Percentiles rank a stretch among this genome's conserved stretches.
phyloP scores from a whole-genome alignment of 2,797 vertebrate species.

The Megalops cyprinoides region DNA sequence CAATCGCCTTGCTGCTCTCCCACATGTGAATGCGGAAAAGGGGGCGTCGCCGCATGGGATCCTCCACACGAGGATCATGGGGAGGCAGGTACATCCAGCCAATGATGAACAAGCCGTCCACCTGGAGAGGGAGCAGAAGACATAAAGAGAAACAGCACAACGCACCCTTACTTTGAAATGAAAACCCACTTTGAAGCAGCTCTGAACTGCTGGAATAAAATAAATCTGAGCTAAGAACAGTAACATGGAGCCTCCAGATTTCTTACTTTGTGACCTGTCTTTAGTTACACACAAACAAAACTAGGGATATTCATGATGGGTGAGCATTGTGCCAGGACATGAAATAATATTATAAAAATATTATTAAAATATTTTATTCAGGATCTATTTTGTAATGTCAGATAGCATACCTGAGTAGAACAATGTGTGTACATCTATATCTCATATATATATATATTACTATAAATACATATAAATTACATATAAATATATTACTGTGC shows the following conservation, averaged over 20 bases:
- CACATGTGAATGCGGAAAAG: constrained; percentile 93
- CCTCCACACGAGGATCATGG: constrained; percentile 94
- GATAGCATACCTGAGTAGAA: no score
- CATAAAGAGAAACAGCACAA: neutral
- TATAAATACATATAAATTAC: no score
- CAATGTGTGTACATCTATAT: no score
- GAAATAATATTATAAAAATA: no score
- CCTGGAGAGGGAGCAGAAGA: constrained; percentile 66
- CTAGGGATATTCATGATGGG: neutral
- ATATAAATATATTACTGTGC: no score
- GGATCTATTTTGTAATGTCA: no score
- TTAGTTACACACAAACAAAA: neutral
- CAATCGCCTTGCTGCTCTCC: constrained; percentile 87
- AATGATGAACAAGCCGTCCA: constrained; percentile 93
- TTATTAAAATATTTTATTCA: no score
- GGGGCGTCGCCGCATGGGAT: constrained; percentile 94
- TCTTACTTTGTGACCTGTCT: neutral
- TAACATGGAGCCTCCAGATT: neutral
- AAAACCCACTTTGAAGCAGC: neutral
- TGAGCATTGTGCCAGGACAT: neutral
- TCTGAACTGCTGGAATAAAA: neutral
- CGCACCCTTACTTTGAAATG: no score
- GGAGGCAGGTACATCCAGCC: constrained; percentile 99
- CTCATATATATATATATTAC: no score
- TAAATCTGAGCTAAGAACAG: neutral